Base-by-base conservation (phyloP, 2,888 invertebrate species). In the Trichogramma evanescens region DNA sequence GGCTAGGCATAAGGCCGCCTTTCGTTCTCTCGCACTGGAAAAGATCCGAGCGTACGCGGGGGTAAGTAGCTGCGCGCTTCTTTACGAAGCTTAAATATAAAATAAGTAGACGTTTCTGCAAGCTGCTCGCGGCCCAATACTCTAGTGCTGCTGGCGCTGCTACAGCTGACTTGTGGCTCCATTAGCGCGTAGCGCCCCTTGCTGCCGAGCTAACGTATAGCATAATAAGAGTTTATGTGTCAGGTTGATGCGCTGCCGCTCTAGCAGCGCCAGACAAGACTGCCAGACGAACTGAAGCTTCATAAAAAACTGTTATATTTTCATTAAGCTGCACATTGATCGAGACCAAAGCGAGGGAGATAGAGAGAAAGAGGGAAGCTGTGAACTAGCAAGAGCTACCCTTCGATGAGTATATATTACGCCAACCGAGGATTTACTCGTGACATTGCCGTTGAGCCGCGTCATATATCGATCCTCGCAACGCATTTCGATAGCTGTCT, bases 161-260 rank as follows among this genome's bases (percentile, higher is more conserved):
- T 71, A 70, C 62, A 66, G 69, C 74, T 77, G 77, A 77, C 77
- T 77, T 77, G 77, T 77, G 75, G 76, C 75, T 77, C 77, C 77
- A 77, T 77, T 77, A 77, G 75, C 76, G 73, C 9, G 9, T 45
- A 8, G 8, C 56, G 55, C 44, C 66, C 44, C 26, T 26, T 13
- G 54, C n/a, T 8, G 9, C 66, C 66, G 62, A 71, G 66, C 71
- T 76, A 77, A 77, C 75, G 75, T 76, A 75, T 75, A 76, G 76
- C 71, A 75, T 77, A 77, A 77, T 77, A 77, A 77, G 77, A 77
- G 76, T 77, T 77, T 77, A 77, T 77, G 76, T 77, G 75, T 75
- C 75, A 77, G 76, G 74, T 76, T 77, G 76, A 77, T 77, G 77
- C 75, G 74, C 72, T 71, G 70, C 13, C 9, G 74, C 57, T 26